Percentiles rank a stretch among this genome's conserved stretches.
Evolutionary conservation across 2,888 invertebrate species (phyloP).

Genomic region (Dryocosmus kuriphilus): DNA sequence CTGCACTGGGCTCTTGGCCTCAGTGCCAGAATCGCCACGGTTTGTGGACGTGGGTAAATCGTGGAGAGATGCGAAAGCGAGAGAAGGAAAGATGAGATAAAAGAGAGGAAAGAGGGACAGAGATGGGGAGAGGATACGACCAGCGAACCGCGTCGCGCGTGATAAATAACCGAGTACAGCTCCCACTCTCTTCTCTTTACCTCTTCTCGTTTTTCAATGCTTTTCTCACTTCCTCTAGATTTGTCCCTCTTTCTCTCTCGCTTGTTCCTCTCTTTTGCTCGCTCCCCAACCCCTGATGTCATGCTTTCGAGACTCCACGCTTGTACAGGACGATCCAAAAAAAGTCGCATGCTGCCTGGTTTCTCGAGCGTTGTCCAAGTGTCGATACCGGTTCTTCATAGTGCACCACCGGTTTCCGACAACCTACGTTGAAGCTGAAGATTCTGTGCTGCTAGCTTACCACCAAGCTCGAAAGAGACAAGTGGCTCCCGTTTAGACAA

Average conservation of each 20-base stretch:
- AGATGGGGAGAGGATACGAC: slow-evolving; percentile 55
- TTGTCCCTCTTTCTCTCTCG: not conserved
- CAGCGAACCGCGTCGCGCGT: slow-evolving; percentile 65
- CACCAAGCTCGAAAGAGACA: not conserved
- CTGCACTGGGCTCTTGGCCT: slow-evolving; percentile 57
- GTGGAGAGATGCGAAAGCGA: slow-evolving; percentile 46
- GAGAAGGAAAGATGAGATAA: slow-evolving; percentile 34
- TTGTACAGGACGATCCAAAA: not conserved
- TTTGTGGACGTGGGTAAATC: slow-evolving; percentile 51
- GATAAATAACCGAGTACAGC: slow-evolving; percentile 66
- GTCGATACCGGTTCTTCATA: slow-evolving; percentile 2
- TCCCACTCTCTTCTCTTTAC: slow-evolving; percentile 9
- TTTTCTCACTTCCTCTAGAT: slow-evolving; percentile 3
- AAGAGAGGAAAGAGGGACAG: slow-evolving; percentile 42
- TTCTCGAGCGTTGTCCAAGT: not conserved
- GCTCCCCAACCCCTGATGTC: not conserved
- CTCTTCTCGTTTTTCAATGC: slow-evolving; percentile 45
- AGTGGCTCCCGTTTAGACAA: not conserved
- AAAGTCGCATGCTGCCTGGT: not conserved
- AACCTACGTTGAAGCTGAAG: not conserved
- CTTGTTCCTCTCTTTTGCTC: not conserved
- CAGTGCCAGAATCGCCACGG: slow-evolving; percentile 53
- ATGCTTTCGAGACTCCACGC: not conserved
- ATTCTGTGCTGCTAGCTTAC: not conserved
- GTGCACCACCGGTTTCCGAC: not conserved